Conservation (phyloP, 1,140 invertebrate genomes). For the Propsilocerus akamusi region DNA sequence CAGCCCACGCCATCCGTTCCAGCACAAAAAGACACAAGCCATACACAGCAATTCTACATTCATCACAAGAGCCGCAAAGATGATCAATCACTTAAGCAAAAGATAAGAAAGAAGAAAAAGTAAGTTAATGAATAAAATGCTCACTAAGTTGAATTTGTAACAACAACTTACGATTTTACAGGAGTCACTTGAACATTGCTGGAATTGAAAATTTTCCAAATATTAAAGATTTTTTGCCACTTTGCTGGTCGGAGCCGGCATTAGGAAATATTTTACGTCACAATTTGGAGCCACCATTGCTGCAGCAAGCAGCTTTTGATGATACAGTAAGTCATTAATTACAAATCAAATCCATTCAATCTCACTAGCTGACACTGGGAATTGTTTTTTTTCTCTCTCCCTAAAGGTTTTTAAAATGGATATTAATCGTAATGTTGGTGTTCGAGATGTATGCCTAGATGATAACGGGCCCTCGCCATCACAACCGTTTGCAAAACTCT, state of each 20-base stretch:
- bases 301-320: constrained; percentile 74
- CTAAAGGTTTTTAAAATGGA: constrained; percentile 51
- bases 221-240: constrained; percentile 41
- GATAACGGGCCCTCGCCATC: constrained; percentile 6
- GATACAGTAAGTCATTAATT: constrained; percentile 30
- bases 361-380: not conserved
- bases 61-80: not conserved
- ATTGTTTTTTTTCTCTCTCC: not conserved
- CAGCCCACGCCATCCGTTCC: not conserved
- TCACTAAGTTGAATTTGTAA: too few species aligned
- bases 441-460: constrained; percentile 15
- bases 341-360: not conserved
- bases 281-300: constrained; percentile 39
- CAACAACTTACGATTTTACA: too few species aligned
- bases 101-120: not conserved
- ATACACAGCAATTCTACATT: not conserved
- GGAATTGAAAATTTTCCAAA: constrained; percentile 48
- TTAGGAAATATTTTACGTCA: constrained; percentile 30
- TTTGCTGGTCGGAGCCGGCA: constrained; percentile 57
- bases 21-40: not conserved
- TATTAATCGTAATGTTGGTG: constrained; percentile 57
- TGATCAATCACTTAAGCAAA: not conserved
- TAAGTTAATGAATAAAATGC: too few species aligned
- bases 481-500: constrained; percentile 5
- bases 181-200: constrained; percentile 41